Evolutionary conservation across 2,888 invertebrate species (phyloP).

Genomic region (Eurois occulta): DNA sequence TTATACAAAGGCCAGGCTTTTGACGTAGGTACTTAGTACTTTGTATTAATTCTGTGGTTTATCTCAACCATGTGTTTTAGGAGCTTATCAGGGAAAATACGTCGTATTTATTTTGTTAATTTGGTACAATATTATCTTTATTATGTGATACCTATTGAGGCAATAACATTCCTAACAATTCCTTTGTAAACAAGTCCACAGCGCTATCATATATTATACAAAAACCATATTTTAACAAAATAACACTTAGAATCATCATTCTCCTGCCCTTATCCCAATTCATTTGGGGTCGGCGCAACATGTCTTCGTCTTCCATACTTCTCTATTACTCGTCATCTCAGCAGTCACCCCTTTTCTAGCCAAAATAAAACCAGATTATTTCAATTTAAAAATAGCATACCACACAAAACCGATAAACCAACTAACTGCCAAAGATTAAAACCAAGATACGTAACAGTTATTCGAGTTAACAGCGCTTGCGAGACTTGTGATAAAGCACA

Average conservation of each 20-base stretch:
- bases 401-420: conserved; percentile 30
- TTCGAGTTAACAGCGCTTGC: conserved; percentile 35
- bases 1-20: conserved; percentile 25
- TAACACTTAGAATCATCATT: background rate
- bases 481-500: conserved; percentile 42
- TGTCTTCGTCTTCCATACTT: background rate
- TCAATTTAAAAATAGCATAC: conserved; percentile 1
- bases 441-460: conserved; percentile 39
- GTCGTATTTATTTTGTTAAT: conserved; percentile 34
- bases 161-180: background rate
- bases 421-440: conserved; percentile 23
- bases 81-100: conserved; percentile 24
- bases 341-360: background rate
- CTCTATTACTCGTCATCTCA: background rate
- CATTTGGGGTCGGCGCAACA: background rate
- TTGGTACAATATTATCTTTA: conserved; percentile 3
- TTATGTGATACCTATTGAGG: background rate
- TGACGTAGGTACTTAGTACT: conserved; percentile 26
- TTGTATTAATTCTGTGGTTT: conserved; percentile 31
- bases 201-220: too few relatives aligned
- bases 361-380: background rate
- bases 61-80: conserved; percentile 32
- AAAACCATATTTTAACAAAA: background rate
- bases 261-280: background rate
- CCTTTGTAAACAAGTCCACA: background rate